Evolutionary conservation across 2,888 invertebrate species (phyloP), one percentile per base, ranked within the genome.

Genomic region (Macrophya alboannulata): DNA sequence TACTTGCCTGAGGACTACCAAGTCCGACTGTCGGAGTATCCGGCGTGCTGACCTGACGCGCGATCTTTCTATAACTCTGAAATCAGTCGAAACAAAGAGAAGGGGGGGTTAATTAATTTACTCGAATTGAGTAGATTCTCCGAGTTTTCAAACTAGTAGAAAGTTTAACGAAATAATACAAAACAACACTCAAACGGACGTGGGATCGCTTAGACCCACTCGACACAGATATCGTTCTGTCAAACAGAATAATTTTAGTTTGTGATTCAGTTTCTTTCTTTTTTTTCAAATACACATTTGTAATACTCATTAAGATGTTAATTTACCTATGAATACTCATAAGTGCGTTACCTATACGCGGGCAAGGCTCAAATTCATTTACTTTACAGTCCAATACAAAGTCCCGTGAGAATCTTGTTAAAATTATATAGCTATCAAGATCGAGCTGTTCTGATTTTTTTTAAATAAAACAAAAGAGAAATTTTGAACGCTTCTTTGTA

Each of bases 11-110:
- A 81, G 93, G 93, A 90, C 93, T 93, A 68, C 93, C 93, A 72
- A 93, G 91, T 90, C 93, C 93, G 85, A 92, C 90, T 85, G 93
- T 91, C 85, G 93, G 93, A 86, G 91, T 93, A 86, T 93, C 93
- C 81, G 93, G 93, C 65, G 93, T 93, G 89, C 91, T 93, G 43
- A 93, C 93, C 91, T 93, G 93, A 83, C 93, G 91, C 51, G 93
- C 91, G 77, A 93, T 93, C 90, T 93, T 93, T 86, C 93, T 91
- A 88, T 93, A 93, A 90, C 92, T 93, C 93, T 93, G 92, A 25
- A 72, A 85, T n/a, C 40, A 82, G 8, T 43, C 21, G 15, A 85
- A 45, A 83, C 43, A 62, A 77, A 77, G 21, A 77, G 25, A 77
- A 77, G 4, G 15, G 55, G n/a, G 40, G 31, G 31, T 31, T 31